Evolutionary conservation across 2,113 vertebrate species (phyloP).

Genomic region (Rhinogobius similis): DNA sequence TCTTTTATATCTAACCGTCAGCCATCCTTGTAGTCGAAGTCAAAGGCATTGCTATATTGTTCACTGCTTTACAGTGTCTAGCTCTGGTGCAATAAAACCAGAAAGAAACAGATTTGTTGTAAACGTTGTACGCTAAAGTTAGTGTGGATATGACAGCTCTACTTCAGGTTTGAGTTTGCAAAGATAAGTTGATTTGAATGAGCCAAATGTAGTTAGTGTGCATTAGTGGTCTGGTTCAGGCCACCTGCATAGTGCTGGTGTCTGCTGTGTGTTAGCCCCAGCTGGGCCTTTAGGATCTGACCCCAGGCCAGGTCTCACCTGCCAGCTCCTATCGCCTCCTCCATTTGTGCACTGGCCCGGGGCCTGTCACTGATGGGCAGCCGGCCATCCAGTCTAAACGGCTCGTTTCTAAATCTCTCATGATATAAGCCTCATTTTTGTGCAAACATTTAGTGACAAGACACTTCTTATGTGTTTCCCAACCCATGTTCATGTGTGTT

Average conservation of each 20-base stretch:
- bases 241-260: slow-evolving; percentile 66
- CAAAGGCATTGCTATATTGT: not conserved
- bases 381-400: slow-evolving; percentile 68
- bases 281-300: slow-evolving; percentile 69
- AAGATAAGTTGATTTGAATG: slow-evolving; percentile 57
- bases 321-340: slow-evolving; percentile 70
- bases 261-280: slow-evolving; percentile 66
- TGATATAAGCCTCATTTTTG: slow-evolving; percentile 46
- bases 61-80: not conserved
- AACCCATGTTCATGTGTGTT: slow-evolving; percentile 20
- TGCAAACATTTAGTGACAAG: slow-evolving; percentile 68
- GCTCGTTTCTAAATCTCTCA: slow-evolving; percentile 61
- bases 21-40: not conserved
- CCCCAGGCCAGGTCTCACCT: slow-evolving; percentile 77
- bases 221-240: slow-evolving; percentile 67
- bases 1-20: not conserved
- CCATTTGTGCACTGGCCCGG: slow-evolving; percentile 58
- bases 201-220: slow-evolving; percentile 45
- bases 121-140: not conserved
- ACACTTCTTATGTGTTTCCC: slow-evolving; percentile 36
- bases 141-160: not conserved
- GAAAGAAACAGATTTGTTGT: not conserved
- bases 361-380: slow-evolving; percentile 74
- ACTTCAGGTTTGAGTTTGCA: slow-evolving; percentile 32
- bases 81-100: not conserved